A percentile compares a stretch with the other conserved stretches of the same genome.
phyloP scores from a whole-genome alignment of 1,140 invertebrate genomes.

The Holotrichia oblita region DNA sequence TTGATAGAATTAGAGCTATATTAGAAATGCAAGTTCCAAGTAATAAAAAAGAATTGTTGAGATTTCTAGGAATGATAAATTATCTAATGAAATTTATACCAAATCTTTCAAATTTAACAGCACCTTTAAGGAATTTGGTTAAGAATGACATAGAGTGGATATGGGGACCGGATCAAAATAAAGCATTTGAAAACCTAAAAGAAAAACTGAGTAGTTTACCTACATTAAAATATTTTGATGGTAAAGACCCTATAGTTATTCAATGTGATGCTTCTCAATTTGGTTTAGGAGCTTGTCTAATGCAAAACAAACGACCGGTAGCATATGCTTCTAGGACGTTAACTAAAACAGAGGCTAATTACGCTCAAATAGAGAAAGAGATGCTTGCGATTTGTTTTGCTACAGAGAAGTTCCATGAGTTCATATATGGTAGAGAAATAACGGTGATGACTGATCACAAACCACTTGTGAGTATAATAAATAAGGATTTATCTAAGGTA shows the following conservation, averaged over 20 bases:
- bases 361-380: slow-evolving; percentile 44
- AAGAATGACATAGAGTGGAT: slow-evolving; percentile 48
- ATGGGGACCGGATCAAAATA: slow-evolving; percentile 28
- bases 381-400: slow-evolving; percentile 39
- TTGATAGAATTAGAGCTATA: slow-evolving; percentile 59
- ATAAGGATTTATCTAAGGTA: slow-evolving; percentile 31
- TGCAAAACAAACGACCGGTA: slow-evolving; percentile 41
- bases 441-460: slow-evolving; percentile 32
- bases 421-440: slow-evolving; percentile 33
- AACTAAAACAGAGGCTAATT: slow-evolving; percentile 36
- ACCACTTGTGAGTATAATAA: slow-evolving; percentile 20
- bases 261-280: slow-evolving; percentile 1
- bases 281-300: slow-evolving; percentile 25
- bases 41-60: slow-evolving; percentile 58
- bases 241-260: slow-evolving; percentile 21
- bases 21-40: slow-evolving; percentile 51
- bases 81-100: no score
- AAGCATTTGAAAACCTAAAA: slow-evolving; percentile 31
- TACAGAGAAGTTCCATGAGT: slow-evolving; percentile 26
- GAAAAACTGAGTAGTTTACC: slow-evolving; percentile 23
- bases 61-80: slow-evolving; percentile 55
- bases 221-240: slow-evolving; percentile 32
- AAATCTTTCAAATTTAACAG: slow-evolving; percentile 59
- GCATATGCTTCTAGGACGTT: slow-evolving; percentile 41
- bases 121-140: slow-evolving; percentile 58